Base-by-base conservation (phyloP, 2,113 vertebrate genomes). In the Lota lota region DNA sequence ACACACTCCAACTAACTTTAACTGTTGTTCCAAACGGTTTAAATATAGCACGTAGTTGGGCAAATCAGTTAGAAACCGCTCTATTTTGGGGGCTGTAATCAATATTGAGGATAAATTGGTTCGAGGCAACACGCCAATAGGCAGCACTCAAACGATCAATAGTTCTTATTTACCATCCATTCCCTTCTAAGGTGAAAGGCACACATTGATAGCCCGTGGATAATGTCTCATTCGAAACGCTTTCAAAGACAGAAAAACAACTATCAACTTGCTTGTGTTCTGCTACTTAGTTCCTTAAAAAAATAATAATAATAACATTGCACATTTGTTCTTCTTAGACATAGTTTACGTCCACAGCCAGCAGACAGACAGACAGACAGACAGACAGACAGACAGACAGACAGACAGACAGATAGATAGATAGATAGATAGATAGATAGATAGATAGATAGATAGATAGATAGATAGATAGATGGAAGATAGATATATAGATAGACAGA, bases 71-170 rank as follows among this genome's bases (percentile, higher is more conserved):
- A 73, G 51, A 61, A 69, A 61, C 65, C 74, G 70, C 60, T 63
- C 68, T 57, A 63, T 65, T 85, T 87, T 64, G 77, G 72, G 64
- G 70, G 69, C 64, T 61, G 17, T 65, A 87, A 83, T 75, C 78
- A 4, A 47, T 47, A 84, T 84, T 69, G 4, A n/a, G 18, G 82
- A 59, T 74, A 72, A 60, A 40, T 50, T 6, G 61, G 22, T 64
- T 78, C 58, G 79, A 66, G 59, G 75, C 66, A 73, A 22, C 58
- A 24, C n/a, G 21, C 20, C 40, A 2, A 1, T 12, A 24, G 64
- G 59, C 63, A 40, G 73, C 69, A 72, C 63, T 71, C 60, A 73
- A 14, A 67, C 6, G 54, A 76, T 87, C 84, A 76, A 86, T 86
- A 81, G 73, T 75, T 71, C 61, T 57, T 22, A 71, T 82, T 81